Conservation (phyloP, 1,140 invertebrate genomes). For the Popillia japonica region DNA sequence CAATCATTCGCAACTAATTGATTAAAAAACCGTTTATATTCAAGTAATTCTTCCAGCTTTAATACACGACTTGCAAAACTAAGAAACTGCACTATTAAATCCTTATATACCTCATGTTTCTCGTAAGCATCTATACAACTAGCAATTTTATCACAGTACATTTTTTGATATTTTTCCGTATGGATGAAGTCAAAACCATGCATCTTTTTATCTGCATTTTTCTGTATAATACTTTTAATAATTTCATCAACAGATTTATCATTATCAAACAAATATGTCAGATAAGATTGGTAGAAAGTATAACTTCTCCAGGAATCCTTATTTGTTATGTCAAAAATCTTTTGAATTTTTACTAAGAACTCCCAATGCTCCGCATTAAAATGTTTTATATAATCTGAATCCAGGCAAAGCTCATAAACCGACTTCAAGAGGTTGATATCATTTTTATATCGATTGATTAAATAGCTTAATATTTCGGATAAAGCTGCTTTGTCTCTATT, state of each 20-base stretch:
- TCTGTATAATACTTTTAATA: neutral
- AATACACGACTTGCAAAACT: neutral
- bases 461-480: neutral
- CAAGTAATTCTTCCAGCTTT: neutral
- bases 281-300: neutral
- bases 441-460: slow-evolving; percentile 4
- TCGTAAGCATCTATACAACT: neutral
- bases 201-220: neutral
- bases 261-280: neutral
- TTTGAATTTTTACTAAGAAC: neutral
- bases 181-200: neutral
- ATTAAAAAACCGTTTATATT: slow-evolving; percentile 10
- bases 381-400: neutral
- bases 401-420: neutral
- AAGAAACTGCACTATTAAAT: neutral
- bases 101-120: neutral
- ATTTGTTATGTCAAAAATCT: neutral
- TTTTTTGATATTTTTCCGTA: slow-evolving; percentile 11
- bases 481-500: neutral
- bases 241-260: neutral
- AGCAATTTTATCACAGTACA: slow-evolving; percentile 22
- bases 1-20: neutral
- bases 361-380: neutral
- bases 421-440: neutral
- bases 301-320: neutral